phyloP scores from a whole-genome alignment of 2,797 vertebrate genomes.

The Anguilla anguilla region DNA sequence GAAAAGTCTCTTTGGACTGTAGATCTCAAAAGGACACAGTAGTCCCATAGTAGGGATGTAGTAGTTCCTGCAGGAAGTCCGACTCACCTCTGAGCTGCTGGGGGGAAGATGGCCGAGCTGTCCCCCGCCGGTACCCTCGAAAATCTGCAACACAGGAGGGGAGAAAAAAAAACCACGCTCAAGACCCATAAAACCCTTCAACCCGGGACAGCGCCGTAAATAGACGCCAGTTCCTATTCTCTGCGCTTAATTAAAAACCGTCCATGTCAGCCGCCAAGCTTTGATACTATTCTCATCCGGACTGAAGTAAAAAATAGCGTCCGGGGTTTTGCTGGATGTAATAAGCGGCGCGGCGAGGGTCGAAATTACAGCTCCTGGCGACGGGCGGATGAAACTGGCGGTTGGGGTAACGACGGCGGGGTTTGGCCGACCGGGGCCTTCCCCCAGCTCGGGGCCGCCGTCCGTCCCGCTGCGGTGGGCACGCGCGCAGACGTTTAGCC shows the following conservation, averaged over 20 bases:
- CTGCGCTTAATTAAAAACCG: slow-evolving; percentile 54
- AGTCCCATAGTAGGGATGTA: too few relatives aligned
- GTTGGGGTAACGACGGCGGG: slow-evolving; percentile 42
- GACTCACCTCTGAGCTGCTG: slow-evolving; percentile 71
- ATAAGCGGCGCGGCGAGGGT: slow-evolving; percentile 38
- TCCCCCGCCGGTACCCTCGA: slow-evolving; percentile 67
- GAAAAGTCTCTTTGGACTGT: too few relatives aligned
- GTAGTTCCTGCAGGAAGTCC: not conserved
- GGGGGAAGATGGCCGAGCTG: slow-evolving; percentile 57
- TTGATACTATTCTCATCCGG: slow-evolving; percentile 51
- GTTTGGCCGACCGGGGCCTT: slow-evolving; percentile 49
- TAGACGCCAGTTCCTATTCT: slow-evolving; percentile 43
- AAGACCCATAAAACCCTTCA: not conserved
- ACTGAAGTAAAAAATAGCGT: slow-evolving; percentile 53
- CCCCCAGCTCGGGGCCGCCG: slow-evolving; percentile 36
- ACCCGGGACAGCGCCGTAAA: slow-evolving; percentile 42
- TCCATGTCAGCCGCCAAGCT: slow-evolving; percentile 34
- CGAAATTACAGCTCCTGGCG: slow-evolving; percentile 60
- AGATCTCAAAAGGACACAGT: too few relatives aligned
- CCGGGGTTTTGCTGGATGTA: slow-evolving; percentile 47
- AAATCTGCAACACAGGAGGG: slow-evolving; percentile 62
- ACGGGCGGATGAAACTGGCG: slow-evolving; percentile 38
- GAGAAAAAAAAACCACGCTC: slow-evolving; percentile 29
- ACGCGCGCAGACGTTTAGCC: not conserved
- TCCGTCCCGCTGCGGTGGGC: slow-evolving; percentile 27